A percentile compares a stretch with the other conserved stretches of the same genome.
Evolutionary conservation across 2,113 vertebrate genomes (phyloP).

Genomic region (Leptobrachium ailaonicum): DNA sequence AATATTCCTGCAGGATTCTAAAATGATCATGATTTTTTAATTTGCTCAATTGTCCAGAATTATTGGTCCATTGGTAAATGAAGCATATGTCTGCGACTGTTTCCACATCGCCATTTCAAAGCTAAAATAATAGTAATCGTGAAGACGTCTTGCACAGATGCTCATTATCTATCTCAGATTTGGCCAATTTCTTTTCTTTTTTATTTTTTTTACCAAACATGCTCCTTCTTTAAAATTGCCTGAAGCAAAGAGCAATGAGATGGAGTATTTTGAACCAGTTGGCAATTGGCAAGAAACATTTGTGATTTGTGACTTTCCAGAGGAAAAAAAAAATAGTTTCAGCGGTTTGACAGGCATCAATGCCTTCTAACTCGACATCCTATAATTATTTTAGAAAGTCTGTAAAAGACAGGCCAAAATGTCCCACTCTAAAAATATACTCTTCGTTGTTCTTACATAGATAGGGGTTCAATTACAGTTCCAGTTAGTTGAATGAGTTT

Average conservation of each 20-base stretch:
- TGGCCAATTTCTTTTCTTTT: not conserved
- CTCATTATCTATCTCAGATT: not conserved
- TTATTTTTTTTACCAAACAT: not conserved
- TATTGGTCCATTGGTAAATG: no score
- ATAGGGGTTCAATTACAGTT: not conserved
- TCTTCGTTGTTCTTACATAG: not conserved
- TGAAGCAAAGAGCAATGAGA: not conserved
- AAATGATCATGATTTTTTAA: no score
- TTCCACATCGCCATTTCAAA: no score
- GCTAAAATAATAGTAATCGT: not conserved
- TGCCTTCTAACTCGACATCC: not conserved
- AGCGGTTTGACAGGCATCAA: conserved; percentile 17
- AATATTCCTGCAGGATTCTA: no score
- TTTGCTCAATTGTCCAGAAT: no score
- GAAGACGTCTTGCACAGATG: not conserved
- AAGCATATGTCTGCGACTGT: no score
- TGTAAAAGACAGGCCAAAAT: not conserved
- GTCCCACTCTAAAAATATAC: not conserved
- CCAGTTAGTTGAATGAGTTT: no score
- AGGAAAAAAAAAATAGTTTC: conserved; percentile 5
- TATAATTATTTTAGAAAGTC: conserved; percentile 11
- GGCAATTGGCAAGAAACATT: not conserved
- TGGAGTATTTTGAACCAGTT: not conserved
- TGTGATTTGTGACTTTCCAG: not conserved
- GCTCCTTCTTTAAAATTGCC: not conserved